Conservation (phyloP, 2,888 invertebrate species). For the Acleris laterana region DNA sequence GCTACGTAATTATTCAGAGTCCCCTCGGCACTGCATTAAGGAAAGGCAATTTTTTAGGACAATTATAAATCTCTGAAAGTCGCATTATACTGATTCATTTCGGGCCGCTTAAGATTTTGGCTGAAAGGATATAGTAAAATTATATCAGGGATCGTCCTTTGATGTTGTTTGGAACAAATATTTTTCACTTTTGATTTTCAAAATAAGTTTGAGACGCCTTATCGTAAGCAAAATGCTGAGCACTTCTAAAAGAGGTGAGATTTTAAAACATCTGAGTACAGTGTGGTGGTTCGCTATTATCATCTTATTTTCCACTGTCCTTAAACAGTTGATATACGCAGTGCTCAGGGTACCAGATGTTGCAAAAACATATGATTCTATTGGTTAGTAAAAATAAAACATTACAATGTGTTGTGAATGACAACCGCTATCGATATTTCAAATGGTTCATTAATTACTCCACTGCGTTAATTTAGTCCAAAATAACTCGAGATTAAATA, state of each 20-base stretch:
- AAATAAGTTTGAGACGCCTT: too few species aligned
- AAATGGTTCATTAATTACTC: background rate
- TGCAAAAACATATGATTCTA: too few species aligned
- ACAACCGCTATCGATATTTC: background rate
- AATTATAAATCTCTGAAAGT: slow-evolving; percentile 36
- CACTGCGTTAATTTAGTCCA: background rate
- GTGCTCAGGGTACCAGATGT: too few species aligned
- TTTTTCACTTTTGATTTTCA: too few species aligned
- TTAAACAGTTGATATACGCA: too few species aligned
- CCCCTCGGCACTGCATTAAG: slow-evolving; percentile 36
- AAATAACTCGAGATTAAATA: slow-evolving; percentile 2
- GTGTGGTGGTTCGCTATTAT: too few species aligned
- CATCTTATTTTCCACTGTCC: too few species aligned
- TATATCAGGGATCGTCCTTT: background rate
- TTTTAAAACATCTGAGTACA: too few species aligned
- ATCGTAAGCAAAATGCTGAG: too few species aligned
- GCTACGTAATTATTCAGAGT: slow-evolving; percentile 36
- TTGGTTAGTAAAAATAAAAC: too few species aligned
- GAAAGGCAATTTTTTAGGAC: slow-evolving; percentile 34
- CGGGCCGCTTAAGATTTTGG: slow-evolving; percentile 3
- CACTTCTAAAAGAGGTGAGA: too few species aligned
- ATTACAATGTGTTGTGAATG: background rate
- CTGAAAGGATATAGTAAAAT: background rate
- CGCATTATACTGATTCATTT: slow-evolving; percentile 34
- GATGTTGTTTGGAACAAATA: background rate